phyloP scores from a whole-genome alignment of 92 coral and sea anemone species.

The Actinostola sp. region DNA sequence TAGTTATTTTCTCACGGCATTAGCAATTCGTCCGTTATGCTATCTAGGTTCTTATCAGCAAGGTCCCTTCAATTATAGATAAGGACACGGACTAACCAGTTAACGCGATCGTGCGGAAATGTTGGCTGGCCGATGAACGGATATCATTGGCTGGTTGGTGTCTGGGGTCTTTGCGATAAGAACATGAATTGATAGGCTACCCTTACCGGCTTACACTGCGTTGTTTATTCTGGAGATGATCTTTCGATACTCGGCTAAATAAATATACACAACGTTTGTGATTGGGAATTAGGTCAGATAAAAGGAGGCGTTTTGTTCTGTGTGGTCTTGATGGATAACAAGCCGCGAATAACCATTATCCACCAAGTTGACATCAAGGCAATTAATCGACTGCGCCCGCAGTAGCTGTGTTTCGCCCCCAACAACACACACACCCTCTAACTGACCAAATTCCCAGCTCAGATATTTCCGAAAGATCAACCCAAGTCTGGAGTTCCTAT shows the following conservation, averaged over 20 bases:
- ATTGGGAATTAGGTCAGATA: slow-evolving; percentile 30
- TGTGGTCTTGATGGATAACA: slow-evolving; percentile 48
- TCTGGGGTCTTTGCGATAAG: slow-evolving; percentile 25
- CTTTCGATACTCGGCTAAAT: slow-evolving; percentile 23
- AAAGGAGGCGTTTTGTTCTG: slow-evolving; percentile 13
- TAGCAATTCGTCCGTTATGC: neutral
- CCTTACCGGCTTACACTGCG: slow-evolving; percentile 17
- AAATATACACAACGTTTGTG: slow-evolving; percentile 18
- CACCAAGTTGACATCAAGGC: slow-evolving; percentile 14
- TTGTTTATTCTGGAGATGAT: slow-evolving; percentile 43
- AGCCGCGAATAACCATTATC: slow-evolving; percentile 23
- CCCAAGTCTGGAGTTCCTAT: neutral
- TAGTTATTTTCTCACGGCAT: slow-evolving; percentile 18
- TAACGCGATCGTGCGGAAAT: slow-evolving; percentile 23
- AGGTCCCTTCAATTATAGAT: slow-evolving; percentile 24
- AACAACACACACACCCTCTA: neutral
- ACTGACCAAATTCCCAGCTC: slow-evolving; percentile 3
- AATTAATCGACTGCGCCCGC: slow-evolving; percentile 4
- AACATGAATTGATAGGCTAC: slow-evolving; percentile 4
- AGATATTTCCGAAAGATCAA: slow-evolving; percentile 10
- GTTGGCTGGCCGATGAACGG: slow-evolving; percentile 3
- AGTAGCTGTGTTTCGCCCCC: slow-evolving; percentile 1
- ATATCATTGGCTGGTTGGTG: slow-evolving; percentile 4
- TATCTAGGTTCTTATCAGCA: slow-evolving; percentile 16
- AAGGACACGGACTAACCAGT: slow-evolving; percentile 17